Evolutionary conservation across 2,888 invertebrate species (phyloP), one percentile per base, ranked within the genome.

Genomic region (Drosophila macrothrix): DNA sequence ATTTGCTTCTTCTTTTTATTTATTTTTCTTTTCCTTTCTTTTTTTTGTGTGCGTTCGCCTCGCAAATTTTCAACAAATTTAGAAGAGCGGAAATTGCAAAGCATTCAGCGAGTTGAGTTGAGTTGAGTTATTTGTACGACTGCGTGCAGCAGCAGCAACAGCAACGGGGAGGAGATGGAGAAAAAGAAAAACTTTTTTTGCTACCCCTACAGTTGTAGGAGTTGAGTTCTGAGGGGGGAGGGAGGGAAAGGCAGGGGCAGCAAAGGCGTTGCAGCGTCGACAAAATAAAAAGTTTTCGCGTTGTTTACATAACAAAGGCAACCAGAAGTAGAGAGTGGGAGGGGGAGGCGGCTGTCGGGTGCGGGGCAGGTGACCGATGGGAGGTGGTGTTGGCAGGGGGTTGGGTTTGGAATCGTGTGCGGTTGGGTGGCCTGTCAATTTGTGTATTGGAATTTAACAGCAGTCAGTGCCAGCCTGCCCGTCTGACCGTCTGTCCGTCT

Each of bases 1-100:
- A 29, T 16, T n/a, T 37, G 22, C 19, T 56, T 55, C 33, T 49
- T 58, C 53, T 54, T 63, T 58, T 59, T 56, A 50, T 60, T 59
- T 63, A 49, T 58, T 56, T 46, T 43, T 28, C 29, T 19, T 65
- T 41, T 50, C 33, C 46, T 33, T 64, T 37, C 31, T 56, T 59
- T 58, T 52, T 55, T 67, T 73, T 67, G 55, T 69, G 77, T 80
- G 76, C 75, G 79, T 78, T 78, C 54, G 70, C 78, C 72, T 78
- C 78, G 82, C 72, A 78, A 80, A 85, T 90, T 85, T 90, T 87
- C 79, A 85, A 88, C 88, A 88, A 90, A 88, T 83, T 85, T 87
- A 90, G 87, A 90, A 90, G 86, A 88, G 80, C 87, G 90, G 88
- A 90, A 90, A 90, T 90, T 90, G 87, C 87, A 80, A 90, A 87